Evolutionary conservation across 2,113 vertebrate genomes (phyloP).

Genomic region (Panthera leo): DNA sequence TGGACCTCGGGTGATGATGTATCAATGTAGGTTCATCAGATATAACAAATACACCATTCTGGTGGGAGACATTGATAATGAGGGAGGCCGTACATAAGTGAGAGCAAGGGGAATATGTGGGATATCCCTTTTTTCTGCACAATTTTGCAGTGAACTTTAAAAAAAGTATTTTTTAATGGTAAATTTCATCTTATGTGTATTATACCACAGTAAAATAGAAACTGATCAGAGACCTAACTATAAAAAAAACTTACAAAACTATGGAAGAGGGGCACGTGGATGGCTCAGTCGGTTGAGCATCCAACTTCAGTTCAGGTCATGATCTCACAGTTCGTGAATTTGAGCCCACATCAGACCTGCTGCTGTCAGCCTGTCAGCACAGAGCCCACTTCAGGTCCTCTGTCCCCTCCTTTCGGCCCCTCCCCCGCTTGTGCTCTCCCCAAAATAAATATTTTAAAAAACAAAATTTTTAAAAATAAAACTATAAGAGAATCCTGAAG

Average conservation of each 20-base stretch:
- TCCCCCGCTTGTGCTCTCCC: too few relatives aligned
- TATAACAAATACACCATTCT: background rate
- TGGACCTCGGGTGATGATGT: background rate
- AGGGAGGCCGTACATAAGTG: background rate
- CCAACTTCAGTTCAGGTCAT: too few relatives aligned
- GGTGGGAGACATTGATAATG: background rate
- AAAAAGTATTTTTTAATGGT: background rate
- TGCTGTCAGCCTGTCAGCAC: too few relatives aligned
- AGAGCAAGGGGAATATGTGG: background rate
- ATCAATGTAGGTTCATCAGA: background rate
- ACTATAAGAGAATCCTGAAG: background rate
- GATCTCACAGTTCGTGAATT: too few relatives aligned
- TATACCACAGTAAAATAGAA: background rate
- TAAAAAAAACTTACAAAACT: background rate
- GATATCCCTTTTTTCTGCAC: background rate
- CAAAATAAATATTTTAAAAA: too few relatives aligned
- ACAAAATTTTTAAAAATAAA: background rate
- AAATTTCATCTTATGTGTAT: background rate
- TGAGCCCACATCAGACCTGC: too few relatives aligned
- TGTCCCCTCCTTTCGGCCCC: too few relatives aligned
- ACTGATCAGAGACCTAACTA: background rate
- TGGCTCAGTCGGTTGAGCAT: too few relatives aligned
- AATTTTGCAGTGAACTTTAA: background rate
- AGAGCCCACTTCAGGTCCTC: too few relatives aligned
- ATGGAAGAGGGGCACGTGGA: too few relatives aligned